Evolutionary conservation across 2,888 invertebrate species (phyloP), one percentile per base, ranked within the genome.

Genomic region (Galeopsomyia nigrocyanea): DNA sequence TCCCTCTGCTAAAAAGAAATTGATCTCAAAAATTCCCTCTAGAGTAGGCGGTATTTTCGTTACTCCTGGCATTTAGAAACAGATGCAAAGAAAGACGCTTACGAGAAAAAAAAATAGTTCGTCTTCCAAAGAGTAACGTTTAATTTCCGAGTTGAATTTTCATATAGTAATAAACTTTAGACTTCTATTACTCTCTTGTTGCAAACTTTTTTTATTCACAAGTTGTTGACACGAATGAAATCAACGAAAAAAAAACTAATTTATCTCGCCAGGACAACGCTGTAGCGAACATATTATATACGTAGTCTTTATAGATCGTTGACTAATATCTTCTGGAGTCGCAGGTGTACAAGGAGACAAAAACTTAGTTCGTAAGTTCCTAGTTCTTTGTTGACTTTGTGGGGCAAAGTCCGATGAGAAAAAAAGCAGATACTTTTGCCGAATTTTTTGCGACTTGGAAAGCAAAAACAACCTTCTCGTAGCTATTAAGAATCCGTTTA

Each of bases 301-400:
- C 21, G 50, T 61, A 68, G 57, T 39, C 47, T 60, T 55, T 57
- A 56, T 64, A 73, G 49, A 46, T 26, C 7, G 19, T 67, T 51
- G 3, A 70, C 58, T 39, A 67, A 47, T 58, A 60, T 31, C 58
- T 50, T 57, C 57, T 68, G 53, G 39, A 68, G 31, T 17, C 50
- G 58, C 53, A 70, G 60, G 60, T 58, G 51, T 61, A 66, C 47
- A 65, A 65, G 58, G 31, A 31, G 9, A 58, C 13, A 53, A 60
- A 68, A 63, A 47, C 46, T 69, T 69, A 73, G 65, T 46, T 69
- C 14, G 57, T 73, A 73, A 70, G 53, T 70, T 66, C 51, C 31
- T 68, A 73, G 51, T 57, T 60, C 73, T 73, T 66, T 63, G 62
- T 53, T 66, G 58, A 62, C 58, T 65, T 58, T 62, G 58, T 60